Evolutionary conservation across 2,113 vertebrate genomes (phyloP), one percentile per base, ranked within the genome.

Genomic region (Oreocharis arfaki): DNA sequence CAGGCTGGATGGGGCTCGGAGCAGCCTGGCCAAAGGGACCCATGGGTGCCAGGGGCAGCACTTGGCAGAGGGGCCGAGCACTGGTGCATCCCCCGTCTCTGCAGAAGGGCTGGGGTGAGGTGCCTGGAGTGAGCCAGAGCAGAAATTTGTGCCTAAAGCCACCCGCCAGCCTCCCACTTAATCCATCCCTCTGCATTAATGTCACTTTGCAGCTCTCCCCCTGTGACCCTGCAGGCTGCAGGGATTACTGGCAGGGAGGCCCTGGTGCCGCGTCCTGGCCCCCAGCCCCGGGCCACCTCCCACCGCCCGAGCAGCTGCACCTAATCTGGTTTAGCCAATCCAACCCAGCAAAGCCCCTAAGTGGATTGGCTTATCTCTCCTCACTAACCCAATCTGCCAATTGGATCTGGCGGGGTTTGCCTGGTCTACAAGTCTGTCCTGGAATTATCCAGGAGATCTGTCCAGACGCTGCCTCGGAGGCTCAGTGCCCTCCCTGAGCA

Each of bases 281-380:
- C 53, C 3, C 44, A 65, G 60, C 73, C 33, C 64, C 6, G 16
- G 35, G 73, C 77, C 69, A 52, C 84, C 27, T 69, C 39, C 53
- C 67, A 35, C 57, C 0, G 0, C 24, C 63, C 6, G 2, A 92
- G 83, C 92, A 85, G 74, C 92, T 83, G 85, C 59, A 55, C 71
- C 49, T 93, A 59, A 90, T 74, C 83, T 77, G 90, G 46, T 95
- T 94, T 84, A 90, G 85, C 92, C 2, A 22, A 65, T 9, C 39
- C 57, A 65, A 68, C 68, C 84, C 76, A 63, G 67, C 83, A 81
- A 80, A 95, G 46, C 63, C 67, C 10, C 75, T 88, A 88, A 95
- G 47, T 93, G 90, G 92, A 92, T 96, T 90, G 79, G 73, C 76
- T 94, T 86, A 73, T 83, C 88, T 53, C 63, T 70, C 63, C 86